Evolutionary conservation across 2,113 vertebrate genomes (phyloP).

Genomic region (Struthidea cinerea): DNA sequence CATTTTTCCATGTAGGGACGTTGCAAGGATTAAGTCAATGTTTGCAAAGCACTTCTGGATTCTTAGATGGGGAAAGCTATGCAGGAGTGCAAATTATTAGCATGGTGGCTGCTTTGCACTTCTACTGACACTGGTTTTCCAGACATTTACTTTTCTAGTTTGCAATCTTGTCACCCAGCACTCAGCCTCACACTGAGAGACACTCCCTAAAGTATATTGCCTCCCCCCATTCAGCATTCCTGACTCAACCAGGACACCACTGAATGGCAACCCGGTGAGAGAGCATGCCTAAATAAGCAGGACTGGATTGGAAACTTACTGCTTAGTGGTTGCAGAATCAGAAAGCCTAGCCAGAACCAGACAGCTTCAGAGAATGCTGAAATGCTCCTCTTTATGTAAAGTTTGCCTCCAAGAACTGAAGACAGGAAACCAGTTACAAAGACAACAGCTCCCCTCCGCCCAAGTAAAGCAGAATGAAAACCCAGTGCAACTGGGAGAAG

Average conservation of each 20-base stretch:
- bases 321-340: slow-evolving; percentile 46
- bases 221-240: slow-evolving; percentile 49
- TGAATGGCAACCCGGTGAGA: slow-evolving; percentile 13
- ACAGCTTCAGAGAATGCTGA: slow-evolving; percentile 35
- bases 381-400: slow-evolving; percentile 34
- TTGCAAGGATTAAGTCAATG: slow-evolving; percentile 41
- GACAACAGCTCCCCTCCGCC: slow-evolving; percentile 17
- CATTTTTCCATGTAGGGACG: background rate
- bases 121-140: slow-evolving; percentile 30
- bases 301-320: slow-evolving; percentile 44
- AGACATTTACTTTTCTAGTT: slow-evolving; percentile 22
- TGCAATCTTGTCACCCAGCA: slow-evolving; percentile 13
- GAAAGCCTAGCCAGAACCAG: slow-evolving; percentile 54
- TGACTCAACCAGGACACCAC: slow-evolving; percentile 46
- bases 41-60: slow-evolving; percentile 37
- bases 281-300: slow-evolving; percentile 59
- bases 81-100: slow-evolving; percentile 6
- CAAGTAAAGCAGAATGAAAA: slow-evolving; percentile 21
- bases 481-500: background rate
- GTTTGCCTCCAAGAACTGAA: slow-evolving; percentile 38
- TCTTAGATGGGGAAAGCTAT: background rate
- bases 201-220: slow-evolving; percentile 47
- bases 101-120: background rate
- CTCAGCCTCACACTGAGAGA: slow-evolving; percentile 4
- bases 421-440: slow-evolving; percentile 45